Conservation (phyloP, 2,888 invertebrate genomes). For the Leptothorax acervorum region DNA sequence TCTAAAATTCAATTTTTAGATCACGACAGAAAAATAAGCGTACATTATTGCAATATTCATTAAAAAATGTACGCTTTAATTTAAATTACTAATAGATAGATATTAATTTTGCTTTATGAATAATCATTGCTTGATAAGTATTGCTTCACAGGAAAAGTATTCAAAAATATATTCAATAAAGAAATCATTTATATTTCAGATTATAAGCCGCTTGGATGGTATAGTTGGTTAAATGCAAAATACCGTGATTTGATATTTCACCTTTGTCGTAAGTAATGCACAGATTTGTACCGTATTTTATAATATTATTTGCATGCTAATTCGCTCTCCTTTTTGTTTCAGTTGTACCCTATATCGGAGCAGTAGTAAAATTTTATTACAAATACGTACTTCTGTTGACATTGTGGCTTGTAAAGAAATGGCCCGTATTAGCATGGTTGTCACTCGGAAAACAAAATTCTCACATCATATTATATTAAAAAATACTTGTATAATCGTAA, state of each 20-base stretch:
- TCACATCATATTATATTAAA: slow-evolving; percentile 68
- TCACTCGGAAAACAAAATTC: slow-evolving; percentile 71
- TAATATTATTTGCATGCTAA: background rate
- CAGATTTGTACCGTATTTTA: background rate
- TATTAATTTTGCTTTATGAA: background rate
- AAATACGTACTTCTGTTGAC: slow-evolving; percentile 61
- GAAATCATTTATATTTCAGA: slow-evolving; percentile 68
- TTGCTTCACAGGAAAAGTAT: background rate
- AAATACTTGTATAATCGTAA: background rate
- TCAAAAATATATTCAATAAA: background rate
- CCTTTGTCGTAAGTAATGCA: slow-evolving; percentile 68
- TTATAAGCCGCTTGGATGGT: slow-evolving; percentile 64
- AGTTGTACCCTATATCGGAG: slow-evolving; percentile 75
- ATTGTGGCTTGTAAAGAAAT: slow-evolving; percentile 64
- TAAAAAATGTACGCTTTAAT: background rate
- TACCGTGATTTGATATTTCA: slow-evolving; percentile 60
- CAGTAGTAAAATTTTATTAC: slow-evolving; percentile 62
- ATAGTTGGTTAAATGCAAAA: slow-evolving; percentile 65
- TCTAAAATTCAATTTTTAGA: too few relatives aligned
- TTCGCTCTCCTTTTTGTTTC: slow-evolving; percentile 18
- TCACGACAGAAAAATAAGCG: too few relatives aligned
- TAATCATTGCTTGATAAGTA: background rate
- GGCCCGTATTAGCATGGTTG: slow-evolving; percentile 71
- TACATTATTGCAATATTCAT: too few relatives aligned
- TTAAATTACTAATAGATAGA: background rate